phyloP scores from a whole-genome alignment of 2,797 vertebrate genomes.

The Melanotaenia pygmaea region DNA sequence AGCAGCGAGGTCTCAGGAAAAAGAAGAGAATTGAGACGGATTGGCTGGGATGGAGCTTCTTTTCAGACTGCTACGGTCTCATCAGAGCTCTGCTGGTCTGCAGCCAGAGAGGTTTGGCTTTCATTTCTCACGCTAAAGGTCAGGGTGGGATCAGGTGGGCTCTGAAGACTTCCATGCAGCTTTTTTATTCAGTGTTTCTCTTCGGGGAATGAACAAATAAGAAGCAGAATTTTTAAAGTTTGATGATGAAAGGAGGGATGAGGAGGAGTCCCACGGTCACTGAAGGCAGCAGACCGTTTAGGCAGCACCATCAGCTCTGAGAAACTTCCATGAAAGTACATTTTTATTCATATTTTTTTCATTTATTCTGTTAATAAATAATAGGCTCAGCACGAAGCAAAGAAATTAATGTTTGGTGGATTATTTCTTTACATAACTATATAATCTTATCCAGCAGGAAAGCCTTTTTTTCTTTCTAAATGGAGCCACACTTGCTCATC shows the following conservation, averaged over 20 bases:
- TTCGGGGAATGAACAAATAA: neutral
- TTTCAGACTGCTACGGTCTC: too few species aligned
- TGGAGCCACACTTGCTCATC: too few species aligned
- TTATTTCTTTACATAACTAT: too few species aligned
- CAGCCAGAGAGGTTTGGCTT: neutral
- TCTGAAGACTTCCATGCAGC: neutral
- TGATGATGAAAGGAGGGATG: slow-evolving; percentile 19
- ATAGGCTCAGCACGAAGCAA: too few species aligned
- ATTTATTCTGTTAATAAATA: too few species aligned
- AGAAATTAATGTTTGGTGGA: too few species aligned
- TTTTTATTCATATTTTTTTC: too few species aligned
- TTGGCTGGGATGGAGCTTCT: neutral
- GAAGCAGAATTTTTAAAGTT: slow-evolving; percentile 7
- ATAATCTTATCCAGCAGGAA: too few species aligned
- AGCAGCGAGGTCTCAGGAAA: too few species aligned
- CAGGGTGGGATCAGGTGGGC: neutral
- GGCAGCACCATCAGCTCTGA: neutral
- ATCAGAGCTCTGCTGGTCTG: slow-evolving; percentile 8
- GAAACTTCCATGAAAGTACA: too few species aligned
- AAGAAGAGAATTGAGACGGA: too few species aligned
- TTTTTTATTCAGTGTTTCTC: slow-evolving; percentile 7
- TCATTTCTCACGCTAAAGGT: neutral
- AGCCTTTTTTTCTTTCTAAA: too few species aligned
- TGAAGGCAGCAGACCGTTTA: neutral
- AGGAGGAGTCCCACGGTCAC: neutral